A percentile compares a stretch with the other conserved stretches of the same genome.
These are phyloP conservation scores for Dicranocentrus wangi DNA, from an alignment of 2,888 invertebrate genomes.

Conservation along the genomic window DNA sequence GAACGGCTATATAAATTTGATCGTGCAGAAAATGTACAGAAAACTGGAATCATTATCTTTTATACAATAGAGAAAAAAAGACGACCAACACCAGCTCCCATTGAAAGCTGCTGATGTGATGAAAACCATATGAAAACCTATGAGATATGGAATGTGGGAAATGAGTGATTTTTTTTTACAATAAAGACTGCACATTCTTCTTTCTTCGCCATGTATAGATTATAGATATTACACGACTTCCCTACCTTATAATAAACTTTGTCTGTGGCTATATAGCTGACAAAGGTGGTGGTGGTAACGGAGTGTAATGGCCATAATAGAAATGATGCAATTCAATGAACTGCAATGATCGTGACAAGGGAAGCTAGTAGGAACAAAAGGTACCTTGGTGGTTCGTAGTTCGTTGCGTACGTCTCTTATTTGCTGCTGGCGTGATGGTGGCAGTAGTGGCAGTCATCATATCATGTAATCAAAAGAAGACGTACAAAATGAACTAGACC, in stretches of 20 bases:
- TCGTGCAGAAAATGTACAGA: slow-evolving; percentile 44
- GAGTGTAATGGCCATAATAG: slow-evolving; percentile 29
- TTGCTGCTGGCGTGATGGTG: neutral
- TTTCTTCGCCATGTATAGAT: neutral
- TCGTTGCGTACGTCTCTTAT: neutral
- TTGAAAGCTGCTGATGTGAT: slow-evolving; percentile 22
- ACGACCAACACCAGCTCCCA: slow-evolving; percentile 16
- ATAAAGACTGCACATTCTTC: neutral
- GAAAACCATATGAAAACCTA: slow-evolving; percentile 27
- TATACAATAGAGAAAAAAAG: slow-evolving; percentile 20
- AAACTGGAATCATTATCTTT: slow-evolving; percentile 53
- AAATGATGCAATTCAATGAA: slow-evolving; percentile 49
- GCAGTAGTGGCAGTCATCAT: slow-evolving; percentile 28
- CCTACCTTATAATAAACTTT: too few species aligned
- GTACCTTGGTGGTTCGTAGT: neutral
- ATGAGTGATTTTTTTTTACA: slow-evolving; percentile 18
- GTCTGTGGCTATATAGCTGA: neutral
- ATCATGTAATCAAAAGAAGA: slow-evolving; percentile 38
- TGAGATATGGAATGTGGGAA: slow-evolving; percentile 35
- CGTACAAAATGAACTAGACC: slow-evolving; percentile 30
- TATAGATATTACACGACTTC: slow-evolving; percentile 1
- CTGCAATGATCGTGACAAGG: slow-evolving; percentile 43
- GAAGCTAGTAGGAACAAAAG: slow-evolving; percentile 2
- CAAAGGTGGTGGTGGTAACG: slow-evolving; percentile 5
- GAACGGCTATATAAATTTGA: slow-evolving; percentile 16